Conservation (phyloP, 1,140 invertebrate genomes). For the Drosophila guanche region DNA sequence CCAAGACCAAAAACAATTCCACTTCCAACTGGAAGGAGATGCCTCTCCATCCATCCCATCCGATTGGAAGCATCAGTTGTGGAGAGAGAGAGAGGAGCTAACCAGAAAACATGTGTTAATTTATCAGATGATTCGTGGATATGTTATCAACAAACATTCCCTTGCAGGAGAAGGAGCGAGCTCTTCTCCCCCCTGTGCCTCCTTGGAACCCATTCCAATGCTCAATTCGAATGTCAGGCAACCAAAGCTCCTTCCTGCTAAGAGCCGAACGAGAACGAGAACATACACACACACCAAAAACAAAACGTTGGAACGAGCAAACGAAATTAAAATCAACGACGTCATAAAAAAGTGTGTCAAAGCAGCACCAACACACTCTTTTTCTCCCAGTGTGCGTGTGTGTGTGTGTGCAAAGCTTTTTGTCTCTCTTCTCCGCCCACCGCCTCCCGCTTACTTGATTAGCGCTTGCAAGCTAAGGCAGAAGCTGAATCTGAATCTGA, state of each 20-base stretch:
- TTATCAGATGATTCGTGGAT: slow-evolving; percentile 4
- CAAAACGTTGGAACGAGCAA: slow-evolving; percentile 56
- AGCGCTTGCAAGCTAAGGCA: slow-evolving; percentile 2
- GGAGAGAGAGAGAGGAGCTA: background rate
- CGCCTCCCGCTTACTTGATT: slow-evolving; percentile 22
- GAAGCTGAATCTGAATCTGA: background rate
- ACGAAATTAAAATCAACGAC: slow-evolving; percentile 80
- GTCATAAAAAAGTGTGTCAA: slow-evolving; percentile 83
- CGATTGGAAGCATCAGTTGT: slow-evolving; percentile 26
- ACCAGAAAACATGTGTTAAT: slow-evolving; percentile 14
- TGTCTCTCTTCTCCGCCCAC: slow-evolving; percentile 19
- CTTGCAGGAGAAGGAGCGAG: background rate
- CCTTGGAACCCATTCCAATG: slow-evolving; percentile 50
- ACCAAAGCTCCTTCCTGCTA: slow-evolving; percentile 36
- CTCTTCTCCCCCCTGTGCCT: background rate
- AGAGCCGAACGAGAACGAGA: slow-evolving; percentile 38
- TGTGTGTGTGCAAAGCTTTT: slow-evolving; percentile 57
- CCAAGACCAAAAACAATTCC: slow-evolving; percentile 18
- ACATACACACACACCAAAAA: slow-evolving; percentile 32
- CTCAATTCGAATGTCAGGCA: slow-evolving; percentile 42
- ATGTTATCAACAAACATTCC: slow-evolving; percentile 36
- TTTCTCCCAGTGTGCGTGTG: background rate
- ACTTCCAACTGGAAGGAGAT: slow-evolving; percentile 36
- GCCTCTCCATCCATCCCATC: background rate
- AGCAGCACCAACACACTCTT: slow-evolving; percentile 56